phyloP scores from a whole-genome alignment of 2,113 vertebrate genomes.

The Eretmochelys imbricata region DNA sequence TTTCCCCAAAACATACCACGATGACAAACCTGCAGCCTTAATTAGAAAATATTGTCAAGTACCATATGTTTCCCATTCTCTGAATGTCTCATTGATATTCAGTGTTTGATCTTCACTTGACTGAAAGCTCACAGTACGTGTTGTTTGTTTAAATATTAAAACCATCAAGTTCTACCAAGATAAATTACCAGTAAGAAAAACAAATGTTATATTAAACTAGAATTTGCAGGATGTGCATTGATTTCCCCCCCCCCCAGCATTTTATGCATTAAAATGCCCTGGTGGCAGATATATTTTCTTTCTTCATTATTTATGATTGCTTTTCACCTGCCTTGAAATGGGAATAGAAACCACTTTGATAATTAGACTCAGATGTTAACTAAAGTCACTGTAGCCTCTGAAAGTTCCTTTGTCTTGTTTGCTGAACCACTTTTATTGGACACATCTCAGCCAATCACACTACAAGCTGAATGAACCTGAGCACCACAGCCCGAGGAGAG shows the following conservation, averaged over 20 bases:
- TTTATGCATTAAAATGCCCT: not conserved
- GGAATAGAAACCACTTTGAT: not conserved
- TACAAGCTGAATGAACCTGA: not conserved
- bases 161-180: not conserved
- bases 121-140: not conserved
- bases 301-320: too few relatives aligned
- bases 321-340: not conserved
- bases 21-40: not conserved
- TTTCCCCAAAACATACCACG: not conserved
- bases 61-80: conserved; percentile 53
- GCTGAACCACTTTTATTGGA: not conserved
- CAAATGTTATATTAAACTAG: not conserved
- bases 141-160: not conserved
- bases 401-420: not conserved
- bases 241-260: not conserved
- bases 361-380: not conserved
- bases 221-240: not conserved
- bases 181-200: not conserved
- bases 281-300: not conserved
- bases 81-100: not conserved
- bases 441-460: not conserved
- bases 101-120: not conserved
- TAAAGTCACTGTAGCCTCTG: not conserved
- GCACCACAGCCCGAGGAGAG: not conserved
- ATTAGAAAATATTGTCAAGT: conserved; percentile 10